Conservation (phyloP, 1,140 invertebrate species). For the Nebria ingens region DNA sequence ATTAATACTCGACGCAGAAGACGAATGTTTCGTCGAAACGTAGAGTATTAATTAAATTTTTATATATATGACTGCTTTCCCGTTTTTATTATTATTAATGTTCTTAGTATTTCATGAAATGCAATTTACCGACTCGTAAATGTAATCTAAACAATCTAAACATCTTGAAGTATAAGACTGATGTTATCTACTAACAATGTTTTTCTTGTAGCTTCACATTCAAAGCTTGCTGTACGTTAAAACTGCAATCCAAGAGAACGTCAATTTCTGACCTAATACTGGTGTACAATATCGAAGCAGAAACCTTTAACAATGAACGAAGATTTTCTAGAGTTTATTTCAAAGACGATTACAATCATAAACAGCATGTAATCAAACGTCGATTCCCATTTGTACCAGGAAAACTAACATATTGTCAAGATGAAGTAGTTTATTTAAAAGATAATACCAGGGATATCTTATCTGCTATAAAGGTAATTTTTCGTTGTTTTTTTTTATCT, state of each 20-base stretch:
- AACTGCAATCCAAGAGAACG: conserved; percentile 44
- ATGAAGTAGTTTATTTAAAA: conserved; percentile 70
- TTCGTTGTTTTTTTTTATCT: too few relatives aligned
- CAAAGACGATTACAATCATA: conserved; percentile 38
- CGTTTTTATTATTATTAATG: too few relatives aligned
- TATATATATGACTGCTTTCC: too few relatives aligned
- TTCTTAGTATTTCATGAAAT: too few relatives aligned
- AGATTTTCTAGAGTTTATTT: conserved; percentile 79
- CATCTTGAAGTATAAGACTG: too few relatives aligned
- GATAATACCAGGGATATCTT: conserved; percentile 77
- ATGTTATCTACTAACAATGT: too few relatives aligned
- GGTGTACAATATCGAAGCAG: conserved; percentile 72
- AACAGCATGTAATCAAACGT: conserved; percentile 46
- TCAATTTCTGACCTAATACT: conserved; percentile 44
- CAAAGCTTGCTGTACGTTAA: conserved; percentile 72
- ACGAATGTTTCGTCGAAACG: too few relatives aligned
- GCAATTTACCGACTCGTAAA: too few relatives aligned
- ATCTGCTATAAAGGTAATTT: conserved; percentile 58
- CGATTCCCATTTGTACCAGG: conserved; percentile 44
- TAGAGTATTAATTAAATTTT: too few relatives aligned
- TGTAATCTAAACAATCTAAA: too few relatives aligned
- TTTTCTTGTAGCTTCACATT: conserved; percentile 63
- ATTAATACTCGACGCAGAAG: too few relatives aligned
- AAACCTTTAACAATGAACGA: conserved; percentile 62
- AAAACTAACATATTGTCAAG: conserved; percentile 49